phyloP scores from a whole-genome alignment of 92 coral and sea anemone genomes.

The Epizoanthus illoricatus region DNA sequence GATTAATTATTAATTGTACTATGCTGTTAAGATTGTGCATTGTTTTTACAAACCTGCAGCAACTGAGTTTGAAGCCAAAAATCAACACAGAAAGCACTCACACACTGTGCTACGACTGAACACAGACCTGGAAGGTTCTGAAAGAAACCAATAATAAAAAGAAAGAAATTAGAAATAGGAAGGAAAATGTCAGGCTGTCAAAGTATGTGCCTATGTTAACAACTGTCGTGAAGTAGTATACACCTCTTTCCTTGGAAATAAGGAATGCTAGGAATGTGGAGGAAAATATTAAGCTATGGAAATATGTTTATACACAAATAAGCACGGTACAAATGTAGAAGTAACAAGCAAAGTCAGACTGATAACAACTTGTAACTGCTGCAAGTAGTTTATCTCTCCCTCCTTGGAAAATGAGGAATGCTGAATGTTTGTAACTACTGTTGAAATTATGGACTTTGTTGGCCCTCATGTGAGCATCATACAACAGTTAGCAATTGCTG shows the following conservation, averaged over 20 bases:
- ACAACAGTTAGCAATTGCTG: no score
- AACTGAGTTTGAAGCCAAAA: constrained; percentile 98
- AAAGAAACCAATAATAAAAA: background rate
- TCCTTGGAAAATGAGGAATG: no score
- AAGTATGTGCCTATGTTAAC: background rate
- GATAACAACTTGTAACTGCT: no score
- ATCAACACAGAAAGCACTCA: constrained; percentile 88
- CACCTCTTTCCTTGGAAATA: background rate
- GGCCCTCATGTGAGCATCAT: no score
- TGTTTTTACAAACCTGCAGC: constrained; percentile 63
- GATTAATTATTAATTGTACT: background rate
- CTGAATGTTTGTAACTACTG: no score
- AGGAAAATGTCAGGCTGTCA: background rate
- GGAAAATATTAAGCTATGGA: background rate
- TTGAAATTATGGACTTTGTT: no score
- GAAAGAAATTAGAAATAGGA: background rate
- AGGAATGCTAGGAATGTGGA: background rate
- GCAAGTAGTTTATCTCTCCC: no score
- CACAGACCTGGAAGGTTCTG: constrained; percentile 88
- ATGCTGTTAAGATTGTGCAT: background rate
- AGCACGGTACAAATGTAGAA: no score
- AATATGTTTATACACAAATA: no score
- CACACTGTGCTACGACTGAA: constrained; percentile 86
- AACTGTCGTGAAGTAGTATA: background rate
- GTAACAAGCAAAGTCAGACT: no score